These are phyloP conservation scores for Drosophila arizonae DNA, from an alignment of 1,140 invertebrate genomes.

Conservation along the genomic window DNA sequence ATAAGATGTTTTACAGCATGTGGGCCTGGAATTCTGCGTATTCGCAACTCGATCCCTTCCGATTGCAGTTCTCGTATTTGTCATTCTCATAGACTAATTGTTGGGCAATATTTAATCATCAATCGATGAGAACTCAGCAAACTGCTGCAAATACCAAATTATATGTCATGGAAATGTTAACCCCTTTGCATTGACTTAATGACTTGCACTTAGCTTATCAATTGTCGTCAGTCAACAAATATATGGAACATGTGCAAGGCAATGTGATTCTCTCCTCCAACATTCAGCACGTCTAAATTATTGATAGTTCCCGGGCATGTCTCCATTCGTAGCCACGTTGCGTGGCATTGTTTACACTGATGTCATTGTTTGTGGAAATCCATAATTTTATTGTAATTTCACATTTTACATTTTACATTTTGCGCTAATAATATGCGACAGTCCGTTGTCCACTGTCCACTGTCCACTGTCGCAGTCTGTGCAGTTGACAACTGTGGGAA, in stretches of 20 bases:
- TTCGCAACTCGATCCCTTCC: too few species aligned
- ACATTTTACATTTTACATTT: conserved; percentile 8
- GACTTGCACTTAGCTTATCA: not conserved
- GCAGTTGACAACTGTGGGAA: conserved; percentile 21
- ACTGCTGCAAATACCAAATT: not conserved
- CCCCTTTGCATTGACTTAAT: not conserved
- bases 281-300: not conserved
- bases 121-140: not conserved
- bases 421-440: not conserved
- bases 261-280: not conserved
- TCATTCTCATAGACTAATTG: too few species aligned
- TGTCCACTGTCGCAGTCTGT: too few species aligned
- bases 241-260: not conserved
- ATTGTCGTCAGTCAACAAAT: not conserved
- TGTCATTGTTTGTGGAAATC: conserved; percentile 8
- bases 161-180: not conserved
- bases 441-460: not conserved
- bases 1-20: too few species aligned
- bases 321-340: not conserved
- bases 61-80: too few species aligned
- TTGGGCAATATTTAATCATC: too few species aligned
- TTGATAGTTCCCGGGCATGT: not conserved
- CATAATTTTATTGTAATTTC: conserved; percentile 16
- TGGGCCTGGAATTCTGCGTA: too few species aligned
- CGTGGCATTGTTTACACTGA: not conserved